Conservation (phyloP, 2,888 invertebrate genomes). For the Beris morrisii region DNA sequence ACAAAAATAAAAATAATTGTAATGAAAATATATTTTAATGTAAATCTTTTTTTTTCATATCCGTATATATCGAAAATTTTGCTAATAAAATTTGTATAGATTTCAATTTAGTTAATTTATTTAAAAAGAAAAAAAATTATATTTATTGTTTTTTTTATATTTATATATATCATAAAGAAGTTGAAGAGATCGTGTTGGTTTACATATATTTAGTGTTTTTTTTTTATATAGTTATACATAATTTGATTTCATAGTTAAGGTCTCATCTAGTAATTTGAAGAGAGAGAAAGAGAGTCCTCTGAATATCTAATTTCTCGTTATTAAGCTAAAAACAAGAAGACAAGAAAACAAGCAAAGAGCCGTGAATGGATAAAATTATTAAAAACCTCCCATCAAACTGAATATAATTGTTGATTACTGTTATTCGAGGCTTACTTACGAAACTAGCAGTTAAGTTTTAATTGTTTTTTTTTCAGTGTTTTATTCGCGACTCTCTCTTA, state of each 20-base stretch:
- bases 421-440: background rate
- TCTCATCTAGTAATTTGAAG: too few relatives aligned
- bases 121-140: constrained; percentile 3
- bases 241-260: too few relatives aligned
- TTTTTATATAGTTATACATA: too few relatives aligned
- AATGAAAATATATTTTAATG: background rate
- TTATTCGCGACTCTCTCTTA: constrained; percentile 12
- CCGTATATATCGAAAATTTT: constrained; percentile 1
- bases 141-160: background rate
- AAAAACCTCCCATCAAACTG: background rate
- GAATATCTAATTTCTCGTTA: too few relatives aligned
- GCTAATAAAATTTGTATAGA: background rate
- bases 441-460: constrained; percentile 4
- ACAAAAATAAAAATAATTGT: constrained; percentile 1
- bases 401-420: constrained; percentile 1
- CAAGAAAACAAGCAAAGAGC: background rate
- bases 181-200: constrained; percentile 29
- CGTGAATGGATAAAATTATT: background rate
- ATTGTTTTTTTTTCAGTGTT: background rate
- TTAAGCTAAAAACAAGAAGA: background rate
- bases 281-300: too few relatives aligned
- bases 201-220: background rate
- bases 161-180: constrained; percentile 19
- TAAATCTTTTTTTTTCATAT: background rate
- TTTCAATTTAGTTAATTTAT: constrained; percentile 15